These are phyloP conservation scores for Mugil cephalus DNA, from an alignment of 2,113 vertebrate genomes.

Conservation along the genomic window DNA sequence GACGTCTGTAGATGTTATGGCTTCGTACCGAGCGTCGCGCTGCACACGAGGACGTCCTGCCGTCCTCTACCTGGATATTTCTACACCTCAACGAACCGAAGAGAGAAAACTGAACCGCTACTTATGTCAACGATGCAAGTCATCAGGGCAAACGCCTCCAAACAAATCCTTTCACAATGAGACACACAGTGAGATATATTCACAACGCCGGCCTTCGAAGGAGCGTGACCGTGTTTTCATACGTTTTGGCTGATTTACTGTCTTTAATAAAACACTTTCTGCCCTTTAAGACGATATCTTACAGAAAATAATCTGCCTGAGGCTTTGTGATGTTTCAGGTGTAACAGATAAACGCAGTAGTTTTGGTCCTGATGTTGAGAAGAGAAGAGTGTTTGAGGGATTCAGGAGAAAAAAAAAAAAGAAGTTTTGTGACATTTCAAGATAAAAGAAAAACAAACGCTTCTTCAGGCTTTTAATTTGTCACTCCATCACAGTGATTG, in stretches of 20 bases:
- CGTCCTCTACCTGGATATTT: slow-evolving; percentile 35
- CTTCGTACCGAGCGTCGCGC: slow-evolving; percentile 19
- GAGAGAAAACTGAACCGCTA: not conserved
- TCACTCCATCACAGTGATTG: not conserved
- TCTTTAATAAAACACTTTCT: too few relatives aligned
- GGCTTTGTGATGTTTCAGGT: too few relatives aligned
- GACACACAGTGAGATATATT: slow-evolving; percentile 54
- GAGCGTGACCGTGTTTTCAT: not conserved
- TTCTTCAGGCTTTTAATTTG: not conserved
- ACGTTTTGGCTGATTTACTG: not conserved
- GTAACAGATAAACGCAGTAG: too few relatives aligned
- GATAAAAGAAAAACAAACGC: too few relatives aligned
- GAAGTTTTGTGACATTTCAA: too few relatives aligned
- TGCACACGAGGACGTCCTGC: not conserved
- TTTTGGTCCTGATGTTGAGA: too few relatives aligned
- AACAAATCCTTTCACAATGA: slow-evolving; percentile 43
- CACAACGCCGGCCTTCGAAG: slow-evolving; percentile 29
- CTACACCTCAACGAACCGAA: slow-evolving; percentile 14
- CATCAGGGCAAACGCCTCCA: slow-evolving; percentile 45
- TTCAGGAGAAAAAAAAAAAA: too few relatives aligned
- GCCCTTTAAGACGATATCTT: too few relatives aligned
- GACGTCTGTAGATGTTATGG: slow-evolving; percentile 9
- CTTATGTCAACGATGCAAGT: slow-evolving; percentile 58
- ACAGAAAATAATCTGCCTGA: too few relatives aligned
- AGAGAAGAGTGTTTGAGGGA: too few relatives aligned